Conservation (phyloP, 2,888 invertebrate genomes). For the Tiliacea citrago region DNA sequence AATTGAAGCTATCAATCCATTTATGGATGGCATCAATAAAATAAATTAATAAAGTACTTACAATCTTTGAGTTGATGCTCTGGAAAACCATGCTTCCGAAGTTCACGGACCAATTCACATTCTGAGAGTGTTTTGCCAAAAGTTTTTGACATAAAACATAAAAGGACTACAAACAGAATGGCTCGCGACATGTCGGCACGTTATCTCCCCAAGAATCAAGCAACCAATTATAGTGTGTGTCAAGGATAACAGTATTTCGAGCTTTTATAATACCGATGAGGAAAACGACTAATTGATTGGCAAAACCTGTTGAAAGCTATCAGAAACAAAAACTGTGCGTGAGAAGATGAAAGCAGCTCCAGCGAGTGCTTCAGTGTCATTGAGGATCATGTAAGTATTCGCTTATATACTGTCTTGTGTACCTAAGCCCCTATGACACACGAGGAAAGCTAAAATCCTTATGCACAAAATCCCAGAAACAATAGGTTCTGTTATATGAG, state of each 20-base stretch:
- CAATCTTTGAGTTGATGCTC: conserved; percentile 74
- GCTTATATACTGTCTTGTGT: conserved; percentile 43
- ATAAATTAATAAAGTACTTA: conserved; percentile 66
- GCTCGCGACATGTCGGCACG: conserved; percentile 68
- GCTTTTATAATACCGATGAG: conserved; percentile 62
- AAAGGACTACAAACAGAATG: conserved; percentile 50
- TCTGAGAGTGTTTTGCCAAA: conserved; percentile 67
- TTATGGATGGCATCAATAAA: not conserved
- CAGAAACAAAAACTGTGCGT: conserved; percentile 30
- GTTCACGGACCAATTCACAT: conserved; percentile 74
- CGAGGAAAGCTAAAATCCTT: conserved; percentile 34
- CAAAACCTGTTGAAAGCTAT: conserved; percentile 66
- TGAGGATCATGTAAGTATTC: not conserved
- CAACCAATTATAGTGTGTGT: conserved; percentile 63
- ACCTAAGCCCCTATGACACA: conserved; percentile 39
- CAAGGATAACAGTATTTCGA: conserved; percentile 70
- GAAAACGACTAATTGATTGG: conserved; percentile 66
- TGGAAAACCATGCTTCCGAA: conserved; percentile 75
- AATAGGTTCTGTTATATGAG: not conserved
- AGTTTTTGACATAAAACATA: conserved; percentile 53
- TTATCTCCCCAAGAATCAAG: conserved; percentile 62
- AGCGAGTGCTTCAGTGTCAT: conserved; percentile 18
- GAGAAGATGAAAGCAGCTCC: conserved; percentile 29
- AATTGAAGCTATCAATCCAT: not conserved
- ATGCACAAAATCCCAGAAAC: conserved; percentile 24